Base-by-base conservation (phyloP, 2,888 invertebrate genomes). In the Eilema sororculum region DNA sequence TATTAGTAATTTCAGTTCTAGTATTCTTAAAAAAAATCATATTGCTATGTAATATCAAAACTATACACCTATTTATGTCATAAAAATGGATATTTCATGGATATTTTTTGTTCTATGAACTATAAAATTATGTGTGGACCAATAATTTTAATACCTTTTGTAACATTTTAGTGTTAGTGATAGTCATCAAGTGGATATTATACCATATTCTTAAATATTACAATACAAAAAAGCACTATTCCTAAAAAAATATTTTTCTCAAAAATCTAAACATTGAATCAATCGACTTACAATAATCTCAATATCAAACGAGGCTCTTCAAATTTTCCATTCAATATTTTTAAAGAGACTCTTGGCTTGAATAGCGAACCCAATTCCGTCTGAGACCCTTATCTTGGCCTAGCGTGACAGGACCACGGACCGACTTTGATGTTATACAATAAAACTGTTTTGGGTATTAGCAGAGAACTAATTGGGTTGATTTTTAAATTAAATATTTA, bases 311-410 rank as follows among this genome's bases (percentile, higher is more conserved):
- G 61, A 24, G 16, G 10, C 2, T 22, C 37, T 56, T 67, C 22
- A 67, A 62, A 61, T 52, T 30, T 62, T 56, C 24, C 30, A 37
- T 62, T 67, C 33, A 62, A 61, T 56, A 61, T 67, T 67, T 67
- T 52, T 28, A 67, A 67, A 60, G 28, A 58, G 60, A 13, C 59
- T 46, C 52, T 52, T 67, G 20, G n/a, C 16, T 62, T 52, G 33
- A 67, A 56, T 60, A 4, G n/a, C 9, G 66, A 6, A 22, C 28
- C 61, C 41, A 33, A 67, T 56, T 67, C n/a, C n/a, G n/a, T n/a
- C 62, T n/a, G 37, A 30, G 8, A 24, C 30, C 46, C 52, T 67
- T 61, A 46, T 67, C 52, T 30, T 52, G 8, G 3, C 20, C 16
- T 52, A 67, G 24, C 56, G 24, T 22, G 52, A 62, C 56, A 68